Conservation (phyloP, 2,797 vertebrate species). For the Argyrosomus regius region DNA sequence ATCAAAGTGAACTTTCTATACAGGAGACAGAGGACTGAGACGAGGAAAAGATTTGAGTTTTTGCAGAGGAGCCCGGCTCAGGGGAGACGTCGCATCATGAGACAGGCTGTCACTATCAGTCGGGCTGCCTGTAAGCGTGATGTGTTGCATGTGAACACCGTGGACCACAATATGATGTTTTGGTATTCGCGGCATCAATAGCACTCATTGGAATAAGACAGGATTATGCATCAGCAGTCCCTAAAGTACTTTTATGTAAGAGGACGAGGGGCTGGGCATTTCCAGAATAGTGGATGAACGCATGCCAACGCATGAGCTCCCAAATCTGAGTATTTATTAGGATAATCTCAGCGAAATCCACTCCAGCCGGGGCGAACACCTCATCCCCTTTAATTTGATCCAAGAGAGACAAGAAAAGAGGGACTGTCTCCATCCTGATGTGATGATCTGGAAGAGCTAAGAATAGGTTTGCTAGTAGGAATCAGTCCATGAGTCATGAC, state of each 20-base stretch:
- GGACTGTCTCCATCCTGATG: constrained; percentile 7
- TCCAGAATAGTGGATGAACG: constrained; percentile 41
- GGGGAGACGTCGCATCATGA: constrained; percentile 18
- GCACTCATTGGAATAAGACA: constrained; percentile 38
- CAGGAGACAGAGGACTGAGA: constrained; percentile 23
- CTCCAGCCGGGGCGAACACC: constrained; percentile 41
- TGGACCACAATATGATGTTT: constrained; percentile 1
- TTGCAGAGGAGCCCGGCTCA: constrained; percentile 12
- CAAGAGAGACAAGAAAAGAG: not conserved
- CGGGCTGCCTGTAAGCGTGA: constrained; percentile 12
- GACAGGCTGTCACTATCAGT: constrained; percentile 20
- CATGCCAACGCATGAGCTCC: constrained; percentile 24
- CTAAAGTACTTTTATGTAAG: constrained; percentile 65
- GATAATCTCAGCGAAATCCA: constrained; percentile 66
- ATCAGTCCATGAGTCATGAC: constrained; percentile 38
- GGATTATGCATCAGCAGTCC: constrained; percentile 48
- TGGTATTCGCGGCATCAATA: constrained; percentile 24
- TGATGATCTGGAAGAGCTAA: not conserved
- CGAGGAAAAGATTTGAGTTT: not conserved
- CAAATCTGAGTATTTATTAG: constrained; percentile 64
- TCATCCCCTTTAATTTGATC: constrained; percentile 17
- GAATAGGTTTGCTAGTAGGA: constrained; percentile 12
- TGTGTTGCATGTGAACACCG: constrained; percentile 3
- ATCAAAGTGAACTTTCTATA: constrained; percentile 23
- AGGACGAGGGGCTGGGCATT: constrained; percentile 57